Evolutionary conservation across 1,140 invertebrate species (phyloP).

Genomic region (Drosophila tsacasi): DNA sequence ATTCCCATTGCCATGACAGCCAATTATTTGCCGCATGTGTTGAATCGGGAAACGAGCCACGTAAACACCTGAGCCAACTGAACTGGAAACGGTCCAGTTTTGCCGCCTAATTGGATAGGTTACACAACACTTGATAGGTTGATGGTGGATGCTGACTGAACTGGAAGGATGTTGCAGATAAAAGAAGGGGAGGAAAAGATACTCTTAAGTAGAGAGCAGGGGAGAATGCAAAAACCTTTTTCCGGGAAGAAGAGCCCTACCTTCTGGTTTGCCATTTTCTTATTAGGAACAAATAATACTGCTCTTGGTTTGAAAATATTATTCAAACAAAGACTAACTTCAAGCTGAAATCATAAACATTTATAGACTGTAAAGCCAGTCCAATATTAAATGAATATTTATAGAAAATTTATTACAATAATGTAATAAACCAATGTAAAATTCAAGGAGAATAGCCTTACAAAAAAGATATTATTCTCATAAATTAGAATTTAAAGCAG

Average conservation of each 20-base stretch:
- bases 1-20: slow-evolving; percentile 9
- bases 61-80: slow-evolving; percentile 13
- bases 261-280: not conserved
- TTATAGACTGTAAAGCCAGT: no score
- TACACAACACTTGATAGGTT: slow-evolving; percentile 5
- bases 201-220: not conserved
- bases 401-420: no score
- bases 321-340: not conserved
- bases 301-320: not conserved
- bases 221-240: not conserved
- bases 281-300: not conserved
- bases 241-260: not conserved
- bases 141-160: not conserved
- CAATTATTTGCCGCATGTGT: slow-evolving; percentile 12
- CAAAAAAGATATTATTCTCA: no score
- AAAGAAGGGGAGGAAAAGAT: not conserved
- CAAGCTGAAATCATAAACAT: no score
- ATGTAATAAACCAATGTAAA: no score
- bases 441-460: no score
- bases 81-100: slow-evolving; percentile 11
- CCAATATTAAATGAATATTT: no score
- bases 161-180: not conserved
- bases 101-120: slow-evolving; percentile 10
- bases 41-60: slow-evolving; percentile 6
- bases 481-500: no score